Evolutionary conservation across 2,797 vertebrate genomes (phyloP), one percentile per base, ranked within the genome.

Genomic region (Pangasius larnaudii): DNA sequence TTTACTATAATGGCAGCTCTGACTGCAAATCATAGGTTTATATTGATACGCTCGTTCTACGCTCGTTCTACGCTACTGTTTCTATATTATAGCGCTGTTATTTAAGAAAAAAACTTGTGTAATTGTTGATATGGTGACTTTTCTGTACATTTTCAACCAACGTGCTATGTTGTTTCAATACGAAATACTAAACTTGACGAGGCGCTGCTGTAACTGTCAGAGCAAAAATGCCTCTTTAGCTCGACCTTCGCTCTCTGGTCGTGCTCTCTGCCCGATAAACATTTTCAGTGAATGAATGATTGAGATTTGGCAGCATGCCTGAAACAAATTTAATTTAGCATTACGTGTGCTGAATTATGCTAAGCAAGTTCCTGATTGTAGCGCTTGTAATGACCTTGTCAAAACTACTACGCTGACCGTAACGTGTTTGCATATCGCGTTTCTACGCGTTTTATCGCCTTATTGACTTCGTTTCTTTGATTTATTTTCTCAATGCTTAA

Each of bases 321-420:
- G 42, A 22, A 59, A 85, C 77, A 59, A 88, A 88, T 85, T 75
- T 7, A n/a, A 89, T 89, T 86, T 89, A 74, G 69, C 84, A 18
- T 58, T 75, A n/a, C 51, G 67, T 39, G 51, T 72, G 46, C 74
- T 36, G 58, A 86, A 86, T 83, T 86, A 89, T 83, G 88, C 78
- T 75, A 75, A 72, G 74, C 36, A 27, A 42, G 53, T 72, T 86
- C 56, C 56, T 75, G 67, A 27, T 83, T 5, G 84, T 13, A 56
- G 67, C 19, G 33, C 78, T 46, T 53, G 58, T 42, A 33, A 74
- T 65, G 77, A 83, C 78, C 88, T 89, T 83, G 84, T 83, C 33
- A 22, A 36, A 80, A 61, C 78, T 42, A 51, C 88, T n/a, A 39
- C 46, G 14, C 61, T 19, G 69, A 42, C 56, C 53, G 22, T 46